Base-by-base conservation (phyloP, 2,797 vertebrate genomes). In the Urocyon cinereoargenteus region DNA sequence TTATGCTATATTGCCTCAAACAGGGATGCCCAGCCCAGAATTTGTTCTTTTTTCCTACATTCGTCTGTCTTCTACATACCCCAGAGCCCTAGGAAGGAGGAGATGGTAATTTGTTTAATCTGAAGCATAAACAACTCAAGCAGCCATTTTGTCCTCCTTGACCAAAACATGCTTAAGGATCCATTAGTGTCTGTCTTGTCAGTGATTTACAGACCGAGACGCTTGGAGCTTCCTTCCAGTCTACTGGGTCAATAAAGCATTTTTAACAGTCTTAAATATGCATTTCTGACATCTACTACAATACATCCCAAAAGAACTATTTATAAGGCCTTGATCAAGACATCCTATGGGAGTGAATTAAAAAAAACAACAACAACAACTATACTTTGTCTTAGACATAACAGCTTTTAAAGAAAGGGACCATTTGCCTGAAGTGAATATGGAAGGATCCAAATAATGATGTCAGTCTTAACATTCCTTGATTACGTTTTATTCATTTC, bases 261-360 rank as follows among this genome's bases (percentile, higher is more conserved):
- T 97, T 98, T 97, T 96, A 96, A 97, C 91, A 97, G 83, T 92
- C 93, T 96, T 98, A 98, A 97, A 96, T 96, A 97, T 94, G 81
- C 87, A 95, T 97, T 97, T 97, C 96, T 98, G 94, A 96, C 86
- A 96, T 79, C 79, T 0, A 0, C 81, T 79, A 78, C 84, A 94
- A 93, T 96, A 83, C 89, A 55, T 85, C 98, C 79, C 53, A 22
- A 77, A 51, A 95, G 57, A 97, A 81, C 72, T 97, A 95, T 95
- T 96, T 94, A 95, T 96, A 94, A 90, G 45, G 24, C 28, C 53
- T 94, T 81, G 59, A 95, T 94, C 68, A 72, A 94, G 21, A 95
- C 92, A 49, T 95, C 18, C 61, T 89, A 19, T 57, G 86, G 95
- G 97, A 94, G 31, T 68, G 51, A 88, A 83, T 68, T 24, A 94